A percentile compares a stretch with the other conserved stretches of the same genome.
These are phyloP conservation scores for Eriocheir sinensis DNA, from an alignment of 1,140 invertebrate genomes.

Conservation along the genomic window DNA sequence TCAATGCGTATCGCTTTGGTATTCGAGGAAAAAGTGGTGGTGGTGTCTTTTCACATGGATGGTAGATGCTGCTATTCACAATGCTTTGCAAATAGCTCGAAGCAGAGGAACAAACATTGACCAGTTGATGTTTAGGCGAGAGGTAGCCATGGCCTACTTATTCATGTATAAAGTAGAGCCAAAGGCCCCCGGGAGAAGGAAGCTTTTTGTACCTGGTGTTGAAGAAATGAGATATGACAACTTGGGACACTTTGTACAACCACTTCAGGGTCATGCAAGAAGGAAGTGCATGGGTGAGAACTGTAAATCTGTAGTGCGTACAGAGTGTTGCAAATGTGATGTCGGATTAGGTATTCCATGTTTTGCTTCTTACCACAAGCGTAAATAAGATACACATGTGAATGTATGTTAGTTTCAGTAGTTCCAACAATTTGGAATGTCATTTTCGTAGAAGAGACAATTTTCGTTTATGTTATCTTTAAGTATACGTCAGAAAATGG, in stretches of 20 bases:
- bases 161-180: constrained; percentile 45
- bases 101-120: constrained; percentile 47
- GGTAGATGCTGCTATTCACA: constrained; percentile 40
- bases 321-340: constrained; percentile 32
- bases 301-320: neutral
- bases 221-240: constrained; percentile 56
- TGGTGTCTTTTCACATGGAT: constrained; percentile 57
- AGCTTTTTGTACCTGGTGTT: constrained; percentile 39
- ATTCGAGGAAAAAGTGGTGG: constrained; percentile 62
- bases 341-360: constrained; percentile 33
- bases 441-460: no score
- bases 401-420: neutral
- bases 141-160: constrained; percentile 49
- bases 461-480: no score
- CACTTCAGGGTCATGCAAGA: constrained; percentile 37
- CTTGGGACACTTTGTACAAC: constrained; percentile 20
- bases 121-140: constrained; percentile 52
- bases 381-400: neutral
- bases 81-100: constrained; percentile 54
- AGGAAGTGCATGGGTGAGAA: constrained; percentile 47
- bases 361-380: constrained; percentile 3
- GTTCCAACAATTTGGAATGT: no score
- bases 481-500: no score
- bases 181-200: constrained; percentile 42
- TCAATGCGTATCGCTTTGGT: constrained; percentile 53